Conservation (phyloP, 1,140 invertebrate species). For the Araneus ventricosus region DNA sequence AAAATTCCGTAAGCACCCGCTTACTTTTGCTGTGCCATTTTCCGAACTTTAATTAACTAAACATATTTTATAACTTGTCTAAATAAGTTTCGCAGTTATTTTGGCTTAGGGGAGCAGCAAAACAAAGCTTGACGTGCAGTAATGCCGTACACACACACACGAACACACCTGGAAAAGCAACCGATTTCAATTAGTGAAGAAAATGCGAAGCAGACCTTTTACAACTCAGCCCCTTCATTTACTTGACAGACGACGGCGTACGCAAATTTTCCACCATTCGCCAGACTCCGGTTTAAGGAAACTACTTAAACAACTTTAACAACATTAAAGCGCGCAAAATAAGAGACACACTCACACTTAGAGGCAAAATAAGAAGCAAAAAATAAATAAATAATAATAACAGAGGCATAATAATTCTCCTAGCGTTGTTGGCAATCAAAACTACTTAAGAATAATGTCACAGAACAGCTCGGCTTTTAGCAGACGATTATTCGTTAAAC, state of each 20-base stretch:
- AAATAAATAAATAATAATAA: slow-evolving; percentile 49
- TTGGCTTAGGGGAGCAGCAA: slow-evolving; percentile 34
- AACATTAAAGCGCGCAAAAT: slow-evolving; percentile 70
- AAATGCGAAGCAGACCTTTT: slow-evolving; percentile 57
- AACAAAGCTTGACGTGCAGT: not conserved
- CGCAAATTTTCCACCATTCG: slow-evolving; percentile 37
- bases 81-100: slow-evolving; percentile 68
- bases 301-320: slow-evolving; percentile 75
- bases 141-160: slow-evolving; percentile 13
- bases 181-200: slow-evolving; percentile 72
- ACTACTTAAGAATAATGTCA: slow-evolving; percentile 76
- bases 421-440: slow-evolving; percentile 71
- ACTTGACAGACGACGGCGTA: slow-evolving; percentile 68
- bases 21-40: slow-evolving; percentile 25
- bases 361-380: slow-evolving; percentile 19
- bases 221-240: slow-evolving; percentile 71
- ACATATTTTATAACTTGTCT: slow-evolving; percentile 75
- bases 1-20: slow-evolving; percentile 13
- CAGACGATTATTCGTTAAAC: slow-evolving; percentile 72
- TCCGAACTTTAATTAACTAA: slow-evolving; percentile 71
- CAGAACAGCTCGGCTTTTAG: slow-evolving; percentile 64
- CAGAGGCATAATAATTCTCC: slow-evolving; percentile 70
- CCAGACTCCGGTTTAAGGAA: slow-evolving; percentile 43
- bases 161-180: slow-evolving; percentile 58
- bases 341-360: slow-evolving; percentile 33